Conservation (phyloP, 2,888 invertebrate genomes). For the Eristalis arbustorum region DNA sequence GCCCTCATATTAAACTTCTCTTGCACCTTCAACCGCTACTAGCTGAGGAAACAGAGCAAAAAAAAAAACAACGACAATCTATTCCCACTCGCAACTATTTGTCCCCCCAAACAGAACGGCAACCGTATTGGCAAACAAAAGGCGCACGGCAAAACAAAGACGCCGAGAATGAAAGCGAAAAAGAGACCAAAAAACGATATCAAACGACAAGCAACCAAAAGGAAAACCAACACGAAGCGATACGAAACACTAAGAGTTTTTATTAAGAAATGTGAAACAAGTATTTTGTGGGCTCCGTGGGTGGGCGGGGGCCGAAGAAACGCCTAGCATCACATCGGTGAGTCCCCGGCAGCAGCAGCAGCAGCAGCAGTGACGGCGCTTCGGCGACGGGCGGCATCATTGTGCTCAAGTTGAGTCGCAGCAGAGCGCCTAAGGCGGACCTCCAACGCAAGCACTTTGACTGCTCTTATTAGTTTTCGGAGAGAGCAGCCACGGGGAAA, state of each 20-base stretch:
- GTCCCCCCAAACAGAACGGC: background rate
- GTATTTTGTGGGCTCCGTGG: constrained; percentile 37
- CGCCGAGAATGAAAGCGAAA: background rate
- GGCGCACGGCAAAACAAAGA: background rate
- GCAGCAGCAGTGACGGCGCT: background rate
- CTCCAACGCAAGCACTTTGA: constrained; percentile 57
- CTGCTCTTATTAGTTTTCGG: constrained; percentile 68
- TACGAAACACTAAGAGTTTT: constrained; percentile 38
- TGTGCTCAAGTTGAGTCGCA: too few species aligned
- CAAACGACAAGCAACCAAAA: background rate
- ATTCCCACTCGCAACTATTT: background rate
- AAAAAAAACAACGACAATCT: background rate
- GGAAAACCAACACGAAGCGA: background rate
- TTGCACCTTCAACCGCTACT: background rate
- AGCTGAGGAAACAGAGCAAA: background rate
- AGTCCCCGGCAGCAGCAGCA: background rate
- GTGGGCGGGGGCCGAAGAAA: constrained; percentile 6
- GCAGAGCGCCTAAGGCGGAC: constrained; percentile 44
- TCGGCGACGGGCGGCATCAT: too few species aligned
- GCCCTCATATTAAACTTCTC: background rate
- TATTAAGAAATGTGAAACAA: constrained; percentile 58
- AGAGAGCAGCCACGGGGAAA: constrained; percentile 68
- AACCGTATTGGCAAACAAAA: background rate
- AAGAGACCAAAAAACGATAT: background rate
- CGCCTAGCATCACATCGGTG: constrained; percentile 19